These are phyloP conservation scores for Caenorhabditis briggsae DNA, from an alignment of 1,140 invertebrate species.

Conservation along the genomic window DNA sequence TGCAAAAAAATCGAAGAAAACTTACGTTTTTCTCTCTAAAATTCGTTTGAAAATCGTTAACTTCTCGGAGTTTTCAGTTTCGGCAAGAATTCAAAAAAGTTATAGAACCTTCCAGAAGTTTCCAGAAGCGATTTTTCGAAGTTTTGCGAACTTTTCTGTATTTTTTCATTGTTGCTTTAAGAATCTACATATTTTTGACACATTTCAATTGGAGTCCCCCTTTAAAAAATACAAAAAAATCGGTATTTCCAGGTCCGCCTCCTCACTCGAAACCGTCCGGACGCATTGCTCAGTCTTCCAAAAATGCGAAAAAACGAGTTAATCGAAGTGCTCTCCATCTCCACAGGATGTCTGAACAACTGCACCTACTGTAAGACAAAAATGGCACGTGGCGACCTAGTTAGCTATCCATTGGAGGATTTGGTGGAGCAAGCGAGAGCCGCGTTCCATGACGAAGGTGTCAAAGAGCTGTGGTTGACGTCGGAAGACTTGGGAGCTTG, in stretches of 20 bases:
- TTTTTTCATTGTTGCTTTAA: no score
- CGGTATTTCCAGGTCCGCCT: constrained; percentile 65
- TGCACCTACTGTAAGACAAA: constrained; percentile 99
- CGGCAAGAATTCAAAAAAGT: no score
- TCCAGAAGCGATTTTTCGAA: no score
- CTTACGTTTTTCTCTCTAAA: no score
- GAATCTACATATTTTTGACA: no score
- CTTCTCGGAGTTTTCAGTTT: no score
- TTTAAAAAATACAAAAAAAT: neutral
- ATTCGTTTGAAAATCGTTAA: no score
- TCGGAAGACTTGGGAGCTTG: constrained; percentile 98
- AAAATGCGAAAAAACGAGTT: constrained; percentile 95
- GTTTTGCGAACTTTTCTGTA: no score
- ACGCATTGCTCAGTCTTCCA: constrained; percentile 87
- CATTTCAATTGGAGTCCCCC: no score
- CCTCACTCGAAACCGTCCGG: constrained; percentile 82
- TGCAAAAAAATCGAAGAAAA: no score
- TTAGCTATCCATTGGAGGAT: constrained; percentile 87
- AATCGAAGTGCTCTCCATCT: constrained; percentile 95
- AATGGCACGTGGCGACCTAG: constrained; percentile 93
- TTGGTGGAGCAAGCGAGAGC: constrained; percentile 82
- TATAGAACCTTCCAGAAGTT: no score
- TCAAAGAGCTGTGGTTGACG: constrained; percentile 97
- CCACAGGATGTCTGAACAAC: constrained; percentile 96
- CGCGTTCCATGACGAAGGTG: constrained; percentile 88